Conservation (phyloP, 2,113 vertebrate species). For the Alligator mississippiensis region DNA sequence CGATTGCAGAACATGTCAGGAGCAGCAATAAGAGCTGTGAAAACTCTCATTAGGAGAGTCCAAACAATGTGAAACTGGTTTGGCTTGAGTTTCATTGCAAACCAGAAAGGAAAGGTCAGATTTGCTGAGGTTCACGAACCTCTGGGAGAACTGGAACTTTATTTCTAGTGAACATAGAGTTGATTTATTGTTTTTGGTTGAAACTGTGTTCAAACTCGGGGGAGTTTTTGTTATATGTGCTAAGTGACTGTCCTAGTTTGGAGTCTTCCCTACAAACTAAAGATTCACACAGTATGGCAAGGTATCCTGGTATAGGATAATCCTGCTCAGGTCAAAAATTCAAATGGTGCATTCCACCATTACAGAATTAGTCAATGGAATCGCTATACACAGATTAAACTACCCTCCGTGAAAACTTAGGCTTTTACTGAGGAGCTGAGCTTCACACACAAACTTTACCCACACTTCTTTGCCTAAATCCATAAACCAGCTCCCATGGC, state of each 20-base stretch:
- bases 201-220: background rate
- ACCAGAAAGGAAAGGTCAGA: background rate
- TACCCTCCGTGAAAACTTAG: background rate
- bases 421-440: background rate
- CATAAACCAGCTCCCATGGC: too few relatives aligned
- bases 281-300: background rate
- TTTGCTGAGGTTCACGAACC: background rate
- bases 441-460: background rate
- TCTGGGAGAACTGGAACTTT: background rate
- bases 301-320: background rate
- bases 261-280: rapidly evolving
- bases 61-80: background rate
- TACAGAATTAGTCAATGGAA: background rate
- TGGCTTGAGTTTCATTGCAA: background rate
- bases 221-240: background rate
- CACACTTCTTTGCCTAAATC: too few relatives aligned
- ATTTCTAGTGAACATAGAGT: background rate
- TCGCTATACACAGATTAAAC: background rate
- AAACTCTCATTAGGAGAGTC: background rate
- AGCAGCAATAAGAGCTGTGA: background rate
- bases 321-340: background rate
- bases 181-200: background rate
- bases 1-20: conserved; percentile 9
- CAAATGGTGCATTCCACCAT: background rate
- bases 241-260: rapidly evolving